Percentiles rank a stretch among this genome's conserved stretches.
Evolutionary conservation across 2,797 vertebrate genomes (phyloP).

Genomic region (Enteromius thamalakanensis): DNA sequence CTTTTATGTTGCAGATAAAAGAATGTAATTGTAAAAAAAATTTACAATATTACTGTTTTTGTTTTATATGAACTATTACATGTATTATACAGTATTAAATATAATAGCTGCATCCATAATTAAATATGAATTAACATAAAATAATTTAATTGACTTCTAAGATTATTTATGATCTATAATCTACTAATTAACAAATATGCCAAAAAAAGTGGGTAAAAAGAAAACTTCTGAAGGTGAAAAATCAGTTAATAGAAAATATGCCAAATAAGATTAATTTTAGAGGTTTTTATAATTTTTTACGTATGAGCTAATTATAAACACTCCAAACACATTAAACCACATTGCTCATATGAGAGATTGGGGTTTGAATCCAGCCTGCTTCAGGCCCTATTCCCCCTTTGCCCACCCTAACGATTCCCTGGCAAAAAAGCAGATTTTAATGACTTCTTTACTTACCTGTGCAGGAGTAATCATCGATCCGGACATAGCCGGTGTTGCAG

Average conservation of each 20-base stretch:
- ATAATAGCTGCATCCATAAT: neutral
- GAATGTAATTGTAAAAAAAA: neutral
- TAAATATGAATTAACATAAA: neutral
- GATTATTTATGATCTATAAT: neutral
- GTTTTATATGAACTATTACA: neutral
- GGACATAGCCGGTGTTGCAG: conserved; percentile 84
- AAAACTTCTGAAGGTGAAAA: neutral
- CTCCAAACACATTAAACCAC: neutral
- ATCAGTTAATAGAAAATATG: neutral
- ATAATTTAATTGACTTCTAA: neutral
- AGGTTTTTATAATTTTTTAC: neutral
- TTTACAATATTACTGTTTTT: neutral
- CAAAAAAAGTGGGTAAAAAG: neutral
- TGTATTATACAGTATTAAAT: neutral
- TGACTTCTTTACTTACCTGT: conserved; percentile 76
- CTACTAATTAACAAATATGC: neutral
- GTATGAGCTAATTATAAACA: neutral
- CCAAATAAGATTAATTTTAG: neutral
- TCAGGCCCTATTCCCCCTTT: neutral
- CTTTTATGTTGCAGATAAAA: neutral
- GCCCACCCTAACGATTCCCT: too few relatives aligned
- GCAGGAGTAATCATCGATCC: conserved; percentile 88
- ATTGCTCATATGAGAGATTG: neutral
- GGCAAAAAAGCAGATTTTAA: neutral
- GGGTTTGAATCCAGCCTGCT: neutral